These are phyloP conservation scores for Thereva unica DNA, from an alignment of 2,888 invertebrate genomes.

Conservation along the genomic window DNA sequence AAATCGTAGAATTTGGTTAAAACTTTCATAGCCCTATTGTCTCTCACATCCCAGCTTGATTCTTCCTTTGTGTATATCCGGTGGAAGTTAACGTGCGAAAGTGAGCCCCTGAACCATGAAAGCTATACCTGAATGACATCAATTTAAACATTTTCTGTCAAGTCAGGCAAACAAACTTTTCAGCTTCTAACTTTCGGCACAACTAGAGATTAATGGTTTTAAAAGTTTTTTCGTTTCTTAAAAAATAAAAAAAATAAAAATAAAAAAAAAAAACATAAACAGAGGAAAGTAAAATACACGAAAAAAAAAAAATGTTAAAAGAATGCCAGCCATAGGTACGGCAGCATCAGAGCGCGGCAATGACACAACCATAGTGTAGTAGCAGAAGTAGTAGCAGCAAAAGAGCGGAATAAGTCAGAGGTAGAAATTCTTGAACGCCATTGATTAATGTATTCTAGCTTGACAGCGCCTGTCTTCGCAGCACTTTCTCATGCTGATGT, in stretches of 20 bases:
- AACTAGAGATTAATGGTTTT: conserved; percentile 21
- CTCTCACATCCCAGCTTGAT: too few relatives aligned
- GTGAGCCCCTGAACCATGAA: conserved; percentile 8
- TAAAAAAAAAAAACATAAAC: too few relatives aligned
- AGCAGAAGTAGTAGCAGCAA: not conserved
- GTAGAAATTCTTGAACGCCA: conserved; percentile 24
- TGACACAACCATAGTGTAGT: too few relatives aligned
- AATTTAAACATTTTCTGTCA: conserved; percentile 10
- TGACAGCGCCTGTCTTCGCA: conserved; percentile 25
- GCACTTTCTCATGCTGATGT: conserved; percentile 16
- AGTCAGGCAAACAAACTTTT: conserved; percentile 11
- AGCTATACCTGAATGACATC: conserved; percentile 8
- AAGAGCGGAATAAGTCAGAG: conserved; percentile 19
- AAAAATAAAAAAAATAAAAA: conserved; percentile 8
- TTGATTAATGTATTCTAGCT: conserved; percentile 31
- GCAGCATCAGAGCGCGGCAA: too few relatives aligned
- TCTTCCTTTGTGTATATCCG: too few relatives aligned
- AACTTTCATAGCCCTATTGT: too few relatives aligned
- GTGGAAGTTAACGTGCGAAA: too few relatives aligned
- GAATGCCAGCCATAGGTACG: too few relatives aligned
- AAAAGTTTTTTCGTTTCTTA: conserved; percentile 4
- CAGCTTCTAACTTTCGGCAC: conserved; percentile 1
- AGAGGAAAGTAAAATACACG: too few relatives aligned
- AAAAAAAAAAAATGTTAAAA: too few relatives aligned
- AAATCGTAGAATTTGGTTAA: too few relatives aligned